phyloP scores from a whole-genome alignment of 2,888 invertebrate species.

The Hydraecia micacea region DNA sequence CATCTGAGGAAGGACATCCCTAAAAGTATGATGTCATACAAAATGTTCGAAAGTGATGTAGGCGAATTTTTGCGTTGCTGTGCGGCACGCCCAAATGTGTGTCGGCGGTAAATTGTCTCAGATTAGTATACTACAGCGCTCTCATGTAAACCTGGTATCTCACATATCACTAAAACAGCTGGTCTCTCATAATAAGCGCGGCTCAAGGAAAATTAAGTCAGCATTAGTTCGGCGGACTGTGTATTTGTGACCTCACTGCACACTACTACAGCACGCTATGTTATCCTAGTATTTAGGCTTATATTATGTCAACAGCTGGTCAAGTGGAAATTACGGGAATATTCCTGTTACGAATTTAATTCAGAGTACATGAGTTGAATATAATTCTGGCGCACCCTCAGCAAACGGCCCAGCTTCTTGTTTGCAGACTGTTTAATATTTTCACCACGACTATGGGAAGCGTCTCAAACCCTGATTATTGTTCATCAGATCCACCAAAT shows the following conservation, averaged over 20 bases:
- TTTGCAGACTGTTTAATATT: background rate
- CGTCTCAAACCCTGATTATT: background rate
- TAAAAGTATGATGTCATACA: background rate
- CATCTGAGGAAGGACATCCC: constrained; percentile 15
- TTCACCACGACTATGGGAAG: background rate
- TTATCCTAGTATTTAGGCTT: constrained; percentile 26
- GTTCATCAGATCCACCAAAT: constrained; percentile 81
- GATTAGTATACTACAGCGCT: background rate
- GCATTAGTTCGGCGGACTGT: background rate
- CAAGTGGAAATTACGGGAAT: constrained; percentile 8
- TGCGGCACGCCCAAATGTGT: background rate
- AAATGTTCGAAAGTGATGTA: too few relatives aligned
- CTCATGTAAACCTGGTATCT: constrained; percentile 32
- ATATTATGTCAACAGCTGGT: constrained; percentile 5
- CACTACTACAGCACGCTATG: constrained; percentile 16
- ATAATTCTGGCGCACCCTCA: background rate
- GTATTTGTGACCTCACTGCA: constrained; percentile 21
- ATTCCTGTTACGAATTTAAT: constrained; percentile 2
- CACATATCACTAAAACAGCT: constrained; percentile 21
- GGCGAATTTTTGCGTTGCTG: background rate
- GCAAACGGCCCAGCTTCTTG: background rate
- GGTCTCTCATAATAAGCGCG: background rate
- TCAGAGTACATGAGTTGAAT: background rate
- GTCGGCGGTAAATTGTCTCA: background rate
- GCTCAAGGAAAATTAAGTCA: constrained; percentile 5